A percentile compares a stretch with the other conserved stretches of the same genome.
Evolutionary conservation across 2,888 invertebrate species (phyloP).

Genomic region (Hermaeophaga mercurialis): DNA sequence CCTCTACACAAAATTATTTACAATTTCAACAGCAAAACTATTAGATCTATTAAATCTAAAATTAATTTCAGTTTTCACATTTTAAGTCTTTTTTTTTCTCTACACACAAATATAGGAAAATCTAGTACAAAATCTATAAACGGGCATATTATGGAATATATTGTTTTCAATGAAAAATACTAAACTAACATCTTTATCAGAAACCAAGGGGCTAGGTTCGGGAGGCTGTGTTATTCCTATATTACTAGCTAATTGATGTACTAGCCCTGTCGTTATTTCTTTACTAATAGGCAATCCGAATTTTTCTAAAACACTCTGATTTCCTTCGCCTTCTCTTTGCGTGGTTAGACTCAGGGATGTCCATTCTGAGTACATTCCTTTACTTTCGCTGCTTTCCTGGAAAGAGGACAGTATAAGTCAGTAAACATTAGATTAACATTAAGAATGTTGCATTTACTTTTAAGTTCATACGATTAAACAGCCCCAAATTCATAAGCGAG

Average conservation of each 20-base stretch:
- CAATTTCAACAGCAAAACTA: too few relatives aligned
- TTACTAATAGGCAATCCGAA: slow-evolving; percentile 74
- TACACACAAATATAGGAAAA: too few relatives aligned
- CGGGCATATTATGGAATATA: too few relatives aligned
- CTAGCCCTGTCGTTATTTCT: slow-evolving; percentile 81
- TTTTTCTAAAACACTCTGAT: slow-evolving; percentile 77
- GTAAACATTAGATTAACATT: neutral
- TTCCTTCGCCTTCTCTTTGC: slow-evolving; percentile 68
- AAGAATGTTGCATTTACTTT: slow-evolving; percentile 61
- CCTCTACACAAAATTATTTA: too few relatives aligned
- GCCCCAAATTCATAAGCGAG: slow-evolving; percentile 76
- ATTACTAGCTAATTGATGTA: slow-evolving; percentile 75
- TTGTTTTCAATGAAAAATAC: too few relatives aligned
- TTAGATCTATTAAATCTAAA: too few relatives aligned
- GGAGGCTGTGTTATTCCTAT: slow-evolving; percentile 77
- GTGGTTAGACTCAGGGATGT: slow-evolving; percentile 71
- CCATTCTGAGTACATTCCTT: slow-evolving; percentile 86
- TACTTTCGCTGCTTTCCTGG: slow-evolving; percentile 66
- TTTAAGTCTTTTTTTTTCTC: too few relatives aligned
- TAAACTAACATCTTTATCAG: slow-evolving; percentile 80
- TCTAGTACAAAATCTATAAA: too few relatives aligned
- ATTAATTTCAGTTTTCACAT: too few relatives aligned
- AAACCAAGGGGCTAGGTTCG: slow-evolving; percentile 81
- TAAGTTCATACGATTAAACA: slow-evolving; percentile 80
- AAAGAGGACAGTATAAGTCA: slow-evolving; percentile 21